phyloP scores from a whole-genome alignment of 2,888 invertebrate species.

The Sphaerolaimus hirsutus region DNA sequence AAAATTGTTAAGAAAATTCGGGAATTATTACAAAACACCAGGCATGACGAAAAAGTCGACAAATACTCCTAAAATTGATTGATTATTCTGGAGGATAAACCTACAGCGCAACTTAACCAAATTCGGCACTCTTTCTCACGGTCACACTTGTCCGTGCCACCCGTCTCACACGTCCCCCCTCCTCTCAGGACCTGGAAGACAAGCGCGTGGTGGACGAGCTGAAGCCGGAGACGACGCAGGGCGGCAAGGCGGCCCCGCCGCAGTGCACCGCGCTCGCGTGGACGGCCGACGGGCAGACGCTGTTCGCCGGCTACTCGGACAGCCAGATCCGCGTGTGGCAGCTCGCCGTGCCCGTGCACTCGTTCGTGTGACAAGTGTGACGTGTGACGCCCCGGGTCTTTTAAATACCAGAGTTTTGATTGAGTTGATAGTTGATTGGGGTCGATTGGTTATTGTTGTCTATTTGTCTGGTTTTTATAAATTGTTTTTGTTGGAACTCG shows the following conservation, averaged over 20 bases:
- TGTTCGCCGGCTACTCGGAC: conserved; percentile 80
- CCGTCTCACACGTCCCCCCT: too few relatives aligned
- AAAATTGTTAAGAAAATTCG: too few relatives aligned
- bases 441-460: not conserved
- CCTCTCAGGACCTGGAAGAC: conserved; percentile 69
- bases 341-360: conserved; percentile 11
- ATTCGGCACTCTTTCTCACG: too few relatives aligned
- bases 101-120: too few relatives aligned
- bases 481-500: not conserved
- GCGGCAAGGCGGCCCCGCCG: conserved; percentile 58
- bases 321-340: conserved; percentile 95
- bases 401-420: too few relatives aligned
- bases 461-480: not conserved
- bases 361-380: not conserved
- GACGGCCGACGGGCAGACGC: conserved; percentile 94
- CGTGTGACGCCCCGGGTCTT: not conserved
- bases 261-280: conserved; percentile 74
- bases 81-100: too few relatives aligned
- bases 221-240: conserved; percentile 54
- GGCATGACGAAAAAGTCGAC: too few relatives aligned
- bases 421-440: not conserved
- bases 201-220: conserved; percentile 97
- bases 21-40: too few relatives aligned
- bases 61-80: too few relatives aligned
- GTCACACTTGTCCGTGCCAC: too few relatives aligned